These are phyloP conservation scores for Brachycybe producta DNA, from an alignment of 2,888 invertebrate genomes.

Conservation along the genomic window DNA sequence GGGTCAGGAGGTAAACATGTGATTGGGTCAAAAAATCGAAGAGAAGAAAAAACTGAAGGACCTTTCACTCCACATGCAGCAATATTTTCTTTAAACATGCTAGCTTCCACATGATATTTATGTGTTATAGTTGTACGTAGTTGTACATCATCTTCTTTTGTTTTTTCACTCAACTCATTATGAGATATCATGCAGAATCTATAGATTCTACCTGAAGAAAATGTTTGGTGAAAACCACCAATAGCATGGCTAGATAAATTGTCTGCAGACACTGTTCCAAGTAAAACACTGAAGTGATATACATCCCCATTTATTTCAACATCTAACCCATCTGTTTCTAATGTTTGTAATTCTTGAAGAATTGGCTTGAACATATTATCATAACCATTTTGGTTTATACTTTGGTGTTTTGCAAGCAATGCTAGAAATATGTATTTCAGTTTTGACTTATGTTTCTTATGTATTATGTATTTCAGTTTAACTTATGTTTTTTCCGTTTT, in stretches of 20 bases:
- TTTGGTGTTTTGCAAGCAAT: neutral
- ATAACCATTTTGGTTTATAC: neutral
- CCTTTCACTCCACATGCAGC: neutral
- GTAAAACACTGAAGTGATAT: neutral
- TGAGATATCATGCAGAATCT: neutral
- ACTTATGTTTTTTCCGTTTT: neutral
- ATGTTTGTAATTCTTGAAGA: neutral
- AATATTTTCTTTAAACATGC: no score
- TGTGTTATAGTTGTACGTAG: neutral
- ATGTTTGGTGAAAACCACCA: neutral
- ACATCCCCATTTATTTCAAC: neutral
- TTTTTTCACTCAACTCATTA: neutral
- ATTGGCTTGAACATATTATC: neutral
- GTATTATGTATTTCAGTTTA: neutral
- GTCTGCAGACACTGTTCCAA: neutral
- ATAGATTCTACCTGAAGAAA: slow-evolving; percentile 2
- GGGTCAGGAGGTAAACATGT: neutral
- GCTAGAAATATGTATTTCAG: neutral
- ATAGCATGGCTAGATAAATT: neutral
- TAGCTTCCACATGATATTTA: neutral
- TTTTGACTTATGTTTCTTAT: neutral
- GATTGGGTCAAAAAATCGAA: neutral
- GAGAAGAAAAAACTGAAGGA: neutral
- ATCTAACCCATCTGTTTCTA: neutral
- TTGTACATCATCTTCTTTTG: neutral